A percentile compares a stretch with the other conserved stretches of the same genome.
These are phyloP conservation scores for Xestia sexstrigata DNA, from an alignment of 2,888 invertebrate genomes.

Conservation along the genomic window DNA sequence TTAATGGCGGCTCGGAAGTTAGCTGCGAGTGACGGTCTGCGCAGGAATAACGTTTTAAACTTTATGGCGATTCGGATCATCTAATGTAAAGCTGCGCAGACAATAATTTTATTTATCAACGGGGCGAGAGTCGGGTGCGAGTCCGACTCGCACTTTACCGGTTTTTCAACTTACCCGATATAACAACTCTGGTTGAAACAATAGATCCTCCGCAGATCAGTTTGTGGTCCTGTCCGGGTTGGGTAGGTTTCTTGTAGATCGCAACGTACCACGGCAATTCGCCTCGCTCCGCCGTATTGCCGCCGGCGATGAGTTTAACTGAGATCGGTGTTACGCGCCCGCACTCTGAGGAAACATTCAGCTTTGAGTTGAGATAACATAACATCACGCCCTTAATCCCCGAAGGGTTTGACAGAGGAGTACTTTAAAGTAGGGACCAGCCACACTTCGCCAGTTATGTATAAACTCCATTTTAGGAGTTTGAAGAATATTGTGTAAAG, in stretches of 20 bases:
- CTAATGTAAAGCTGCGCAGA: too few species aligned
- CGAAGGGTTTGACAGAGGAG: neutral
- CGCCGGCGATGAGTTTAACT: neutral
- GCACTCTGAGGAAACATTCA: neutral
- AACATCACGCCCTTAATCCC: neutral
- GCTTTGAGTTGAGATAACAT: neutral
- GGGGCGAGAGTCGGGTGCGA: too few species aligned
- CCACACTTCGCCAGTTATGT: too few species aligned
- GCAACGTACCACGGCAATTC: neutral
- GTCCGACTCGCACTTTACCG: too few species aligned
- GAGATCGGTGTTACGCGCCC: neutral
- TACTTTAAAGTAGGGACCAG: neutral
- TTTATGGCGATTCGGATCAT: too few species aligned
- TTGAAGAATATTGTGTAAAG: too few species aligned
- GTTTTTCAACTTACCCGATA: constrained; percentile 1
- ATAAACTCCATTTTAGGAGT: too few species aligned
- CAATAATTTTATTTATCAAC: too few species aligned
- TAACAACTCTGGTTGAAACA: neutral
- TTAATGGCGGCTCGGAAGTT: too few species aligned
- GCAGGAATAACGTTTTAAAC: too few species aligned
- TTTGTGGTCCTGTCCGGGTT: rapidly evolving
- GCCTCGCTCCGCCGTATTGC: neutral
- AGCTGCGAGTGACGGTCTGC: too few species aligned
- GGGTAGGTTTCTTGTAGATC: neutral
- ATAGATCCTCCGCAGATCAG: neutral